Conservation (phyloP, 2,113 vertebrate genomes). For the Percina caprodes region DNA sequence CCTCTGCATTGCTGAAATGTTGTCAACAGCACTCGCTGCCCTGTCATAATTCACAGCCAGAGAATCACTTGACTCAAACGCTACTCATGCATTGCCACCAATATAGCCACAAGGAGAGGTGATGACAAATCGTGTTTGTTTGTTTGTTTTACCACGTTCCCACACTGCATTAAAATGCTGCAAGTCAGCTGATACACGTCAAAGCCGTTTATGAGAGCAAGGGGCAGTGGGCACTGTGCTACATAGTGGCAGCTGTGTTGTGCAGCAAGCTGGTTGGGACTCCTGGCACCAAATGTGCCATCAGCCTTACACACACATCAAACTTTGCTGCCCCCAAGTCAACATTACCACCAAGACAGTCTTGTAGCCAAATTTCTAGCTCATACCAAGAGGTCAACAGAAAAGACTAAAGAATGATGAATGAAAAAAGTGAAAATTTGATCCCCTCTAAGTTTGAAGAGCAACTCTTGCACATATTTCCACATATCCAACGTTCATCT, state of each 20-base stretch:
- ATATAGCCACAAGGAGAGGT: constrained; percentile 26
- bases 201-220: constrained; percentile 31
- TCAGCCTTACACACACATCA: constrained; percentile 18
- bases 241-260: constrained; percentile 52
- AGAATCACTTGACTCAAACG: constrained; percentile 57
- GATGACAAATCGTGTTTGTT: constrained; percentile 31
- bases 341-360: constrained; percentile 39
- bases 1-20: constrained; percentile 52
- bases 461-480: background rate
- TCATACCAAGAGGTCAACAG: constrained; percentile 5
- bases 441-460: background rate
- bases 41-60: constrained; percentile 41
- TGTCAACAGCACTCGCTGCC: constrained; percentile 37
- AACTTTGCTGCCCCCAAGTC: constrained; percentile 27
- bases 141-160: constrained; percentile 31
- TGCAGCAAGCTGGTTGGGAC: constrained; percentile 39
- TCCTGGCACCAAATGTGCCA: constrained; percentile 45
- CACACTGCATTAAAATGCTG: constrained; percentile 25
- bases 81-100: constrained; percentile 24
- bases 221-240: constrained; percentile 32
- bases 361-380: constrained; percentile 10
- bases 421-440: constrained; percentile 1
- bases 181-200: constrained; percentile 22
- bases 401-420: background rate
- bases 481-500: fast-evolving